A percentile compares a stretch with the other conserved stretches of the same genome.
Conservation (phyloP, 2,888 invertebrate species). For the Ferrisia virgata region DNA sequence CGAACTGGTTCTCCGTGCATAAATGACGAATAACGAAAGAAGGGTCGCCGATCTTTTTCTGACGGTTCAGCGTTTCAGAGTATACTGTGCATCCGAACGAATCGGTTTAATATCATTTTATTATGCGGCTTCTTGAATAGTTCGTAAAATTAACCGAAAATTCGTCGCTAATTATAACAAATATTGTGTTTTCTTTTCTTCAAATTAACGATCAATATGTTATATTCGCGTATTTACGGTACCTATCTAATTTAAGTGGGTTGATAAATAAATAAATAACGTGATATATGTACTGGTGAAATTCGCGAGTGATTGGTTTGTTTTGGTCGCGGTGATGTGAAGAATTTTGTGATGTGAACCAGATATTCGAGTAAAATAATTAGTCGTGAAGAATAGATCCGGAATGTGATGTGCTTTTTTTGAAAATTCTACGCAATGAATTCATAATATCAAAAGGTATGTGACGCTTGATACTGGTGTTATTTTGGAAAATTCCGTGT, state of each 20-base stretch:
- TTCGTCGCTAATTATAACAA: not conserved
- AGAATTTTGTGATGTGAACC: too few species aligned
- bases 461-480: too few species aligned
- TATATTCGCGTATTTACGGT: not conserved
- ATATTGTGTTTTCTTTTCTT: not conserved
- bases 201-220: not conserved
- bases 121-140: not conserved
- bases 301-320: not conserved
- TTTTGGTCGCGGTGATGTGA: too few species aligned
- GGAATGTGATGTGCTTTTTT: too few species aligned
- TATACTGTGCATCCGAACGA: not conserved
- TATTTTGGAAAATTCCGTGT: too few species aligned
- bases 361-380: too few species aligned
- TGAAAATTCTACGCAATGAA: not conserved
- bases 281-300: not conserved
- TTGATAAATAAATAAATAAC: not conserved
- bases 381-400: too few species aligned
- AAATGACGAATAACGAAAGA: not conserved
- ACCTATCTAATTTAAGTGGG: not conserved
- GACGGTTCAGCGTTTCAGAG: not conserved
- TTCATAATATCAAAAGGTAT: not conserved
- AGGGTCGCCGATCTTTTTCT: constrained; percentile 28
- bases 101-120: not conserved
- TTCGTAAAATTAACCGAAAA: constrained; percentile 13
- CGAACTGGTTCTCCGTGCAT: constrained; percentile 4